These are phyloP conservation scores for Dolichotis patagonum DNA, from an alignment of 2,113 vertebrate genomes.

Conservation along the genomic window DNA sequence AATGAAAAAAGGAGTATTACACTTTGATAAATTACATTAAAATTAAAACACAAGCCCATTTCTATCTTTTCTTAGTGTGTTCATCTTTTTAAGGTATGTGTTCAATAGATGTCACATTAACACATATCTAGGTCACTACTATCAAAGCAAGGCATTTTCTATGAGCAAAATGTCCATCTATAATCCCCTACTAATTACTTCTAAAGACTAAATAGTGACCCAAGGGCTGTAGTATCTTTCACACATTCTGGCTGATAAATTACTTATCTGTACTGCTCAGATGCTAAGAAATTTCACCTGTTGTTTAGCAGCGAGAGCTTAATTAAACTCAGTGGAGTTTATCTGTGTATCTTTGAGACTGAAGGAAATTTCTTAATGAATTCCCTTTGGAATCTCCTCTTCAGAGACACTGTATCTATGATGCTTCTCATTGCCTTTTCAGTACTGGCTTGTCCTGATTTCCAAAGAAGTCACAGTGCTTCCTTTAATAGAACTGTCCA, in stretches of 20 bases:
- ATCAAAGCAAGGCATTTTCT: slow-evolving; percentile 55
- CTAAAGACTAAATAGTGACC: background rate
- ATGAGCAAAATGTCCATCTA: slow-evolving; percentile 54
- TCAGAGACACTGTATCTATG: background rate
- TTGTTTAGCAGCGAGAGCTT: slow-evolving; percentile 52
- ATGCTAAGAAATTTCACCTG: slow-evolving; percentile 57
- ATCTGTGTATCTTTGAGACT: slow-evolving; percentile 58
- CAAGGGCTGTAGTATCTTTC: slow-evolving; percentile 55
- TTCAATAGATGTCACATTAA: slow-evolving; percentile 38
- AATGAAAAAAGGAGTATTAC: background rate
- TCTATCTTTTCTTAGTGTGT: background rate
- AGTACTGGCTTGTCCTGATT: slow-evolving; percentile 2
- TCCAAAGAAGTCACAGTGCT: slow-evolving; percentile 41
- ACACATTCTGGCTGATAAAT: slow-evolving; percentile 65
- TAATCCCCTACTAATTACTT: slow-evolving; percentile 73
- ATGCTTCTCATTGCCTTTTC: slow-evolving; percentile 30
- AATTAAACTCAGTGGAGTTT: slow-evolving; percentile 70
- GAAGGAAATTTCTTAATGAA: slow-evolving; percentile 48
- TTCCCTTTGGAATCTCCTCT: slow-evolving; percentile 4
- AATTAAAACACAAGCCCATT: background rate
- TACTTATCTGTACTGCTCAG: slow-evolving; percentile 60
- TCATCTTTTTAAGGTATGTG: slow-evolving; percentile 50
- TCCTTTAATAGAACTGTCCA: slow-evolving; percentile 16
- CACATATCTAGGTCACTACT: slow-evolving; percentile 53
- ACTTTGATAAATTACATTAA: background rate